Percentiles rank a stretch among this genome's conserved stretches.
These are phyloP conservation scores for Tangara arthus DNA, from an alignment of 2,797 vertebrate species.

Conservation along the genomic window DNA sequence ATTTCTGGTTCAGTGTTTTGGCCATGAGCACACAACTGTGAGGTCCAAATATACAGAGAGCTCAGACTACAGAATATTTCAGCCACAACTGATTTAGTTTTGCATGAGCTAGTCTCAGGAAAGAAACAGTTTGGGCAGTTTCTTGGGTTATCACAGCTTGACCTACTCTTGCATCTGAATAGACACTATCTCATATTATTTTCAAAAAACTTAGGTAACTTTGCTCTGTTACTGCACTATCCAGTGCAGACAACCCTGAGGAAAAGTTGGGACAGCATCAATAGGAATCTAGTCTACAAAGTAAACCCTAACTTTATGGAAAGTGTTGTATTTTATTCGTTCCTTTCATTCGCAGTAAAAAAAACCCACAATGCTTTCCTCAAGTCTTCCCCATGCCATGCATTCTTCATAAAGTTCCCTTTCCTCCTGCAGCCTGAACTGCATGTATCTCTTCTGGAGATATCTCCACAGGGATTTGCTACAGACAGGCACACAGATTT, in stretches of 20 bases:
- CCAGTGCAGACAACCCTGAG: not conserved
- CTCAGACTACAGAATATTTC: not conserved
- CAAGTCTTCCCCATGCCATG: not conserved
- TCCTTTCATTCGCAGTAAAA: not conserved
- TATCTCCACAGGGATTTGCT: not conserved
- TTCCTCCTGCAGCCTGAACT: not conserved
- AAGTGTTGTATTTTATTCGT: not conserved
- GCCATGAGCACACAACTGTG: not conserved
- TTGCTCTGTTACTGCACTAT: not conserved
- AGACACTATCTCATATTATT: not conserved
- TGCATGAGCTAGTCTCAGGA: not conserved
- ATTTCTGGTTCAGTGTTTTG: not conserved
- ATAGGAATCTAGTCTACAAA: not conserved
- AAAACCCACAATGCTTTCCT: not conserved
- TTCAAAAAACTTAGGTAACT: not conserved
- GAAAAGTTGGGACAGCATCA: not conserved
- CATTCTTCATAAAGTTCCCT: not conserved
- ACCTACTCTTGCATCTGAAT: not conserved
- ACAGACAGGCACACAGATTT: not conserved
- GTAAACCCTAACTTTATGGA: not conserved
- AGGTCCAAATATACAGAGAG: not conserved
- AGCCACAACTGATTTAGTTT: not conserved
- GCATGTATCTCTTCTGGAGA: not conserved
- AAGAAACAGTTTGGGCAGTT: not conserved
- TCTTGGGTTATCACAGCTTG: not conserved